Percentiles rank a stretch among this genome's conserved stretches.
Evolutionary conservation across 2,113 vertebrate species (phyloP).

Genomic region (Rana temporaria): DNA sequence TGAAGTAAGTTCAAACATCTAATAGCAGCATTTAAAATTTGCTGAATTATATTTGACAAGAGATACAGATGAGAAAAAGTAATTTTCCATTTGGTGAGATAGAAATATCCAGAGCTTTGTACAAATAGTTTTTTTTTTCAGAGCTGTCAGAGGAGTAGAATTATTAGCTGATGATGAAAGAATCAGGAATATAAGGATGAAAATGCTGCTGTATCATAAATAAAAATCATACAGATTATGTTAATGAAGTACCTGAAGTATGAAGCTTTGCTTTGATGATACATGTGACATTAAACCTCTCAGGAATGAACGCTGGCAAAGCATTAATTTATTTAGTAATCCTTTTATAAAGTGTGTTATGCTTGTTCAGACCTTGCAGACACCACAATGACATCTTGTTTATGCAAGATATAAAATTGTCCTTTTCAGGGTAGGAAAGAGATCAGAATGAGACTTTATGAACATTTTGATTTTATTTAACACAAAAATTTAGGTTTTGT

Average conservation of each 20-base stretch:
- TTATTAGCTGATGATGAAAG: slow-evolving; percentile 35
- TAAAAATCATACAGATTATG: slow-evolving; percentile 32
- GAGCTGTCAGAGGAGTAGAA: not conserved
- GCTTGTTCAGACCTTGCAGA: slow-evolving; percentile 10
- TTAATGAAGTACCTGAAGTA: slow-evolving; percentile 23
- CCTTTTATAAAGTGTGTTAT: slow-evolving; percentile 18
- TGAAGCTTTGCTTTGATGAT: slow-evolving; percentile 36
- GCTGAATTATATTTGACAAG: slow-evolving; percentile 15
- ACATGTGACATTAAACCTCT: slow-evolving; percentile 17
- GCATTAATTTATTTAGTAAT: slow-evolving; percentile 40
- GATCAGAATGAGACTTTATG: not conserved
- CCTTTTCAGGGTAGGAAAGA: not conserved
- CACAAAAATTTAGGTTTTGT: too few relatives aligned
- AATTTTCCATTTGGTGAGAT: slow-evolving; percentile 4
- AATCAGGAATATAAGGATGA: not conserved
- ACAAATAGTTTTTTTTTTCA: slow-evolving; percentile 30
- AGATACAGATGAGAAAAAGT: slow-evolving; percentile 1
- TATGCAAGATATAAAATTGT: slow-evolving; percentile 3
- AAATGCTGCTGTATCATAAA: slow-evolving; percentile 32
- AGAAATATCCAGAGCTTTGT: not conserved
- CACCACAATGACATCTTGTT: slow-evolving; percentile 2
- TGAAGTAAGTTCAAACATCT: not conserved
- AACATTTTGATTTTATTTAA: not conserved
- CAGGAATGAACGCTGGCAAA: slow-evolving; percentile 21
- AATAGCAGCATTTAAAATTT: not conserved